Evolutionary conservation across 2,888 invertebrate species (phyloP).

Genomic region (Rhagonycha lutea): DNA sequence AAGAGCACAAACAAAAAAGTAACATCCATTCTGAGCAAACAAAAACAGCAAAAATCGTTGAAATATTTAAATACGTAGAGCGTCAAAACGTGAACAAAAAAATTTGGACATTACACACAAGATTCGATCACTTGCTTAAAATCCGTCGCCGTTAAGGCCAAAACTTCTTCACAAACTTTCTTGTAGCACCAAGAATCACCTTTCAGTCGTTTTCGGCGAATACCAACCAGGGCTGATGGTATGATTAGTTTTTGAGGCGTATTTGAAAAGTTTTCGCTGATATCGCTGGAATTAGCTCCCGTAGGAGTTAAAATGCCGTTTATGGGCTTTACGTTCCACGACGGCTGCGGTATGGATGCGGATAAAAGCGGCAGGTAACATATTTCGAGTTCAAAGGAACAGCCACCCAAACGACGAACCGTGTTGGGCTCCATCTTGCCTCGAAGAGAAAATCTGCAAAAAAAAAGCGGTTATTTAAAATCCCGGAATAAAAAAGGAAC

Average conservation of each 20-base stretch:
- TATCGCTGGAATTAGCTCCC: slow-evolving; percentile 22
- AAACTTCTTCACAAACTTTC: slow-evolving; percentile 73
- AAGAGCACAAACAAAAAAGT: not conserved
- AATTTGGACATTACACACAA: slow-evolving; percentile 37
- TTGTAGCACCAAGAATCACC: slow-evolving; percentile 84
- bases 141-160: slow-evolving; percentile 58
- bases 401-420: slow-evolving; percentile 46
- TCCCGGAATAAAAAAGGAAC: not conserved
- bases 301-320: slow-evolving; percentile 19
- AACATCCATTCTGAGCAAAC: not conserved
- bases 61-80: not conserved
- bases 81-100: not conserved
- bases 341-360: slow-evolving; percentile 5
- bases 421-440: slow-evolving; percentile 63
- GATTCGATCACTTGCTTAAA: slow-evolving; percentile 42
- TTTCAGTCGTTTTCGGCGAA: slow-evolving; percentile 72
- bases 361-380: slow-evolving; percentile 57
- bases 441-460: slow-evolving; percentile 65
- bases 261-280: not conserved
- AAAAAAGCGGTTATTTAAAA: not conserved
- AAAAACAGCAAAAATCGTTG: not conserved
- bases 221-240: slow-evolving; percentile 60
- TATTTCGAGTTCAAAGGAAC: slow-evolving; percentile 75
- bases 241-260: not conserved
- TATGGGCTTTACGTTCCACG: slow-evolving; percentile 25